A percentile compares a stretch with the other conserved stretches of the same genome.
phyloP scores from a whole-genome alignment of 2,797 vertebrate genomes.

The Aulostomus chinensis region DNA sequence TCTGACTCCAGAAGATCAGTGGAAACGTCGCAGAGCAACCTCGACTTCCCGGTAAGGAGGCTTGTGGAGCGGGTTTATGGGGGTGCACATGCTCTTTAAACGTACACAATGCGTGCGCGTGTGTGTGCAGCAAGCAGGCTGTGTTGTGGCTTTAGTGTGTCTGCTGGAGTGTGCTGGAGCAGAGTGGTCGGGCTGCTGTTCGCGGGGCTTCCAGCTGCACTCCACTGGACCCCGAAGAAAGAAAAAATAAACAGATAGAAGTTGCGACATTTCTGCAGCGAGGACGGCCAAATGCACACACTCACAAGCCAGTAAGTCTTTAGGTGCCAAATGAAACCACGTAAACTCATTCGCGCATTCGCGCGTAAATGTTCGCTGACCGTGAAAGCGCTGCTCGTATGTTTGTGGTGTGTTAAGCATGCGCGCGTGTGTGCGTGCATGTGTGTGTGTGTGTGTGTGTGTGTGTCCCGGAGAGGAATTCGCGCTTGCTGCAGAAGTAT shows the following conservation, averaged over 20 bases:
- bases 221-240: constrained; percentile 62
- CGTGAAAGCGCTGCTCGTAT: constrained; percentile 41
- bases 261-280: constrained; percentile 60
- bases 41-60: constrained; percentile 71
- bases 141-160: constrained; percentile 23
- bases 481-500: constrained; percentile 24
- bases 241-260: constrained; percentile 63
- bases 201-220: constrained; percentile 53
- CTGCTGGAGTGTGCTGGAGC: background rate
- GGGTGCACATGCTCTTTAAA: constrained; percentile 19
- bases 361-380: constrained; percentile 73
- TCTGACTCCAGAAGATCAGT: constrained; percentile 20
- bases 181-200: constrained; percentile 13
- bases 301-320: background rate
- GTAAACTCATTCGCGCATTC: constrained; percentile 24
- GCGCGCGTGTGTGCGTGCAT: constrained; percentile 3
- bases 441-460: constrained; percentile 9
- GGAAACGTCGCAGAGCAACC: constrained; percentile 26
- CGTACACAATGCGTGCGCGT: constrained; percentile 6
- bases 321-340: background rate
- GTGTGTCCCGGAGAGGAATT: constrained; percentile 55
- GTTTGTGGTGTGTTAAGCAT: constrained; percentile 2
- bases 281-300: constrained; percentile 14
- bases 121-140: constrained; percentile 13
- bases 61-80: too few species aligned